These are phyloP conservation scores for Arrhamphus sclerolepis DNA, from an alignment of 2,797 vertebrate species.

Conservation along the genomic window DNA sequence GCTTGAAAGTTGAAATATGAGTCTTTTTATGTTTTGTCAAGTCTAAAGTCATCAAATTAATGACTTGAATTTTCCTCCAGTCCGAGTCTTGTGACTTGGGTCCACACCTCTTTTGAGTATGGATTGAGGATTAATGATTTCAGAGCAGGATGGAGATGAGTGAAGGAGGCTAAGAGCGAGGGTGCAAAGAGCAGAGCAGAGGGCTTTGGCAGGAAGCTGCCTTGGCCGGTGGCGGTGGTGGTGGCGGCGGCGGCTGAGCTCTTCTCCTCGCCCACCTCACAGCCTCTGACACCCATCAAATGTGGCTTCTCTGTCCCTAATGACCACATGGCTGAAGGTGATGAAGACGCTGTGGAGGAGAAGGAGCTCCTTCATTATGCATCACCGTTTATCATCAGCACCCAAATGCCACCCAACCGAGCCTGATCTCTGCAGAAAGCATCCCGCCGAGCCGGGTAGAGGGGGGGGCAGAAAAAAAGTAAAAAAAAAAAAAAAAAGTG, in stretches of 20 bases:
- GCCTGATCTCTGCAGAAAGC: constrained; percentile 93
- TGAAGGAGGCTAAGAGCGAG: constrained; percentile 15
- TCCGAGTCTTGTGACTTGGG: too few relatives aligned
- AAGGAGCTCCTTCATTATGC: constrained; percentile 94
- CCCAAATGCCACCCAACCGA: constrained; percentile 99
- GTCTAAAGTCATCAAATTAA: too few relatives aligned
- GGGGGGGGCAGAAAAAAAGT: constrained; percentile 26
- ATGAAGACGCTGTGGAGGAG: constrained; percentile 20
- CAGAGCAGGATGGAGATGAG: background rate
- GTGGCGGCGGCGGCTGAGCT: constrained; percentile 62
- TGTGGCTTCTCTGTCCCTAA: constrained; percentile 77
- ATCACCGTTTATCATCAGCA: constrained; percentile 99
- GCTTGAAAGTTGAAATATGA: too few relatives aligned
- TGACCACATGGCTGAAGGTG: constrained; percentile 78
- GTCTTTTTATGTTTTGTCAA: too few relatives aligned
- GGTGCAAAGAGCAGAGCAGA: constrained; percentile 33
- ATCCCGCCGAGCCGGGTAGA: constrained; percentile 79
- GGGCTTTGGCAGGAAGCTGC: constrained; percentile 55
- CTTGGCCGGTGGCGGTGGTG: too few relatives aligned
- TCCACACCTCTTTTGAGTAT: too few relatives aligned
- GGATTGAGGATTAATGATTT: background rate
- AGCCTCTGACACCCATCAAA: constrained; percentile 75
- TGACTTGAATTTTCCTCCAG: too few relatives aligned
- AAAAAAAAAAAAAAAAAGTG: constrained; percentile 83
- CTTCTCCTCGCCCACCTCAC: constrained; percentile 63